Percentiles rank a stretch among this genome's conserved stretches.
phyloP scores from a whole-genome alignment of 2,113 vertebrate species.

The Geococcyx californianus region DNA sequence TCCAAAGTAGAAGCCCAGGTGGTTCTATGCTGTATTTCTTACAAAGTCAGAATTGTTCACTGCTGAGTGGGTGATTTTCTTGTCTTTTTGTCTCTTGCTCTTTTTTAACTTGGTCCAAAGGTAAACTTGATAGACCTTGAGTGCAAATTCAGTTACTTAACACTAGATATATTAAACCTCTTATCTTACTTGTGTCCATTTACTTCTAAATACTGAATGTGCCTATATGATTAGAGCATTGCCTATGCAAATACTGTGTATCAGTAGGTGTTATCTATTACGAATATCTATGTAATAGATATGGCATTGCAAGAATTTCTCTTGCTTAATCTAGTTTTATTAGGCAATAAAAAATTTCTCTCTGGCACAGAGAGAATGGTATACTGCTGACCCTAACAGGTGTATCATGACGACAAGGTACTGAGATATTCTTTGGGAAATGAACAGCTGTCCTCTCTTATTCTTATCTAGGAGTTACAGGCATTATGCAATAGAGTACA shows the following conservation, averaged over 20 bases:
- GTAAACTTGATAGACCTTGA: slow-evolving; percentile 16
- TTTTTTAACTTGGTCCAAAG: slow-evolving; percentile 39
- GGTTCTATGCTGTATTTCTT: background rate
- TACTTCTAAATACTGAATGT: slow-evolving; percentile 12
- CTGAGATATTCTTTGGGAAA: slow-evolving; percentile 11
- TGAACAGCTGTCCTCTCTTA: background rate
- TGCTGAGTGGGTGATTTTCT: background rate
- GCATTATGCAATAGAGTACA: background rate
- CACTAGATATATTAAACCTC: background rate
- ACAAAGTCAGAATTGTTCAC: background rate
- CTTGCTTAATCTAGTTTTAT: slow-evolving; percentile 57
- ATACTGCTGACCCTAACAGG: background rate
- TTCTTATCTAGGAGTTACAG: slow-evolving; percentile 12
- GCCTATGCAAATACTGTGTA: background rate
- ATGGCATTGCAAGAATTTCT: slow-evolving; percentile 24
- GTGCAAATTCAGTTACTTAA: slow-evolving; percentile 28
- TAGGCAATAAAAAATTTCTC: slow-evolving; percentile 54
- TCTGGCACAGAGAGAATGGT: background rate
- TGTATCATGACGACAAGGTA: background rate
- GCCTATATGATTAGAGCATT: background rate
- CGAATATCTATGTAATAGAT: background rate
- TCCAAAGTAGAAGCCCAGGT: background rate
- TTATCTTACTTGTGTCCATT: slow-evolving; percentile 15
- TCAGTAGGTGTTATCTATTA: slow-evolving; percentile 13
- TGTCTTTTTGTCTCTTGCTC: background rate